Evolutionary conservation across 2,797 vertebrate genomes (phyloP).

Genomic region (Cyprinella venusta): DNA sequence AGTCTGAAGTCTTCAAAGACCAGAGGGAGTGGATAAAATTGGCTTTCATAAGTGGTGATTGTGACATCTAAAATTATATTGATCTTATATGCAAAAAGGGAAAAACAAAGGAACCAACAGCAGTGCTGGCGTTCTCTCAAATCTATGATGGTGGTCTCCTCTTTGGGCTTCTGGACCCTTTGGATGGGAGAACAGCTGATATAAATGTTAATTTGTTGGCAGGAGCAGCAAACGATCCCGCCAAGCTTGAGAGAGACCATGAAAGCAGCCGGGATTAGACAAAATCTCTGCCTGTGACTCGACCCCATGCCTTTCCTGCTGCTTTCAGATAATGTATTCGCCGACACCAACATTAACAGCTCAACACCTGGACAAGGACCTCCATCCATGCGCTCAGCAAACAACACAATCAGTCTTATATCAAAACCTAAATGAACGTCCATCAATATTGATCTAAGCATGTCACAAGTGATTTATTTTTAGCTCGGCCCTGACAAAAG

Average conservation of each 20-base stretch:
- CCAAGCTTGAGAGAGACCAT: constrained; percentile 22
- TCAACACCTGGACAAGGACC: not conserved
- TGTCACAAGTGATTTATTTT: constrained; percentile 12
- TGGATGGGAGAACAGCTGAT: constrained; percentile 20
- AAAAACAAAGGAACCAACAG: constrained; percentile 18
- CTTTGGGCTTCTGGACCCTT: constrained; percentile 26
- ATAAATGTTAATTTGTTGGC: constrained; percentile 42
- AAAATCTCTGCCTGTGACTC: not conserved
- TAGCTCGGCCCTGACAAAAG: not conserved
- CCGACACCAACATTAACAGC: not conserved
- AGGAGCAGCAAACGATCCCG: not conserved
- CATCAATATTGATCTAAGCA: constrained; percentile 11
- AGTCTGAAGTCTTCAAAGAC: constrained; percentile 17
- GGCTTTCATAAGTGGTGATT: constrained; percentile 1
- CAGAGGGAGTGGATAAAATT: not conserved
- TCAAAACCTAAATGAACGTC: constrained; percentile 7
- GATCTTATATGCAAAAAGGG: constrained; percentile 28
- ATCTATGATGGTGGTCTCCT: constrained; percentile 21
- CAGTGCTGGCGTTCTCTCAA: constrained; percentile 8
- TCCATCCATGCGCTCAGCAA: not conserved
- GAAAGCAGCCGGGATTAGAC: constrained; percentile 29
- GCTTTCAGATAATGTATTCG: not conserved
- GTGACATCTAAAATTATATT: constrained; percentile 33
- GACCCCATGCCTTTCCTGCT: constrained; percentile 1
- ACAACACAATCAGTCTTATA: not conserved